Conservation (phyloP, 2,113 vertebrate species). For the Microcebus tavaratra region DNA sequence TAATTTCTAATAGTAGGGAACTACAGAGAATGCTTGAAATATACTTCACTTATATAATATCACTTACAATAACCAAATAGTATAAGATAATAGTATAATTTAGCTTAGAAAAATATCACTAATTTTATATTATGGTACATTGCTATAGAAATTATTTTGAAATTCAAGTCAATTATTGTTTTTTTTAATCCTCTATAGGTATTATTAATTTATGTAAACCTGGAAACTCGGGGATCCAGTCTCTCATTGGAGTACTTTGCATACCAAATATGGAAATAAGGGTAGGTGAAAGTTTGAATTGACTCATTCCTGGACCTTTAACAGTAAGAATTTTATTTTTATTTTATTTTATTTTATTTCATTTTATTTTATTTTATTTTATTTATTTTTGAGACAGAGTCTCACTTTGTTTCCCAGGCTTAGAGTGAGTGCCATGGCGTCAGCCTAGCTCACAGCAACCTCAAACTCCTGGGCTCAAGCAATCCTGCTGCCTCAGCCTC, state of each 20-base stretch:
- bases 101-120: background rate
- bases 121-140: background rate
- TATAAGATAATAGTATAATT: background rate
- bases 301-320: constrained; percentile 37
- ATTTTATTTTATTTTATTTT: no score
- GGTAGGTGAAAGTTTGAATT: constrained; percentile 85
- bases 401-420: no score
- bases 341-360: no score
- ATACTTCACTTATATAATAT: background rate
- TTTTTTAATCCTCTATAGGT: constrained; percentile 84
- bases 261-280: constrained; percentile 99
- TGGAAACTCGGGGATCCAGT: constrained; percentile 98
- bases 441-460: no score
- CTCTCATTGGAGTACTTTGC: constrained; percentile 97
- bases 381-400: no score
- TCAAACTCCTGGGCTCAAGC: no score
- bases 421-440: no score
- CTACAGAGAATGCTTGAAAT: background rate
- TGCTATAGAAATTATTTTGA: constrained; percentile 12
- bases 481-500: no score
- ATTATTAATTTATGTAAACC: constrained; percentile 98
- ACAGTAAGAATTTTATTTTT: background rate
- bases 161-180: background rate
- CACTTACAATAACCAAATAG: background rate
- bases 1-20: background rate